Conservation (phyloP, 2,888 invertebrate genomes). For the Tuta absoluta region DNA sequence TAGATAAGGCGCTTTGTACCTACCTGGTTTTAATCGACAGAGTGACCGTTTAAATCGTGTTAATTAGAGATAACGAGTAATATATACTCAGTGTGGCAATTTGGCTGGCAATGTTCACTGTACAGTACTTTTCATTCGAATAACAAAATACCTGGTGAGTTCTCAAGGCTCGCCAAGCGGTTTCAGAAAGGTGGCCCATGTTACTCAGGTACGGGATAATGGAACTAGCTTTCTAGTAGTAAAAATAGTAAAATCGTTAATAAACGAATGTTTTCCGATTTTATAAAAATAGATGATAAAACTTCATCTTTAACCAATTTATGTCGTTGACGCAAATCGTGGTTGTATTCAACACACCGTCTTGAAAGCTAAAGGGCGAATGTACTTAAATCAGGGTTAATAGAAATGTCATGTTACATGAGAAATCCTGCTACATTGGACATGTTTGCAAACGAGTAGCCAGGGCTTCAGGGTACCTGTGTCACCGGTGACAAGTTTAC, state of each 20-base stretch:
- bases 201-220: no score
- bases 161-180: no score
- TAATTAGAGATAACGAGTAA: constrained; percentile 67
- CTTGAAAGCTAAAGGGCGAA: neutral
- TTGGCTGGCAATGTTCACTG: constrained; percentile 21
- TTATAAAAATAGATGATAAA: no score
- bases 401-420: constrained; percentile 26
- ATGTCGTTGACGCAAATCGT: neutral
- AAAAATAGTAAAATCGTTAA: neutral
- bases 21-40: constrained; percentile 47
- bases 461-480: neutral
- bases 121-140: no score
- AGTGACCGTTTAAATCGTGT: constrained; percentile 56
- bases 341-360: neutral
- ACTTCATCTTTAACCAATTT: no score
- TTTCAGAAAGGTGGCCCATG: no score
- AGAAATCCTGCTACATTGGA: neutral
- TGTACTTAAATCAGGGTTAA: constrained; percentile 29
- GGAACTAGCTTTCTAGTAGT: no score
- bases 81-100: constrained; percentile 42
- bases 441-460: neutral
- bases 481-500: neutral
- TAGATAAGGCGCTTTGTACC: constrained; percentile 64
- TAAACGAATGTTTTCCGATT: no score
- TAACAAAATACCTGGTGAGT: no score